Percentiles rank a stretch among this genome's conserved stretches.
Evolutionary conservation across 2,888 invertebrate species (phyloP).

Genomic region (Cremastobaeus sp.): DNA sequence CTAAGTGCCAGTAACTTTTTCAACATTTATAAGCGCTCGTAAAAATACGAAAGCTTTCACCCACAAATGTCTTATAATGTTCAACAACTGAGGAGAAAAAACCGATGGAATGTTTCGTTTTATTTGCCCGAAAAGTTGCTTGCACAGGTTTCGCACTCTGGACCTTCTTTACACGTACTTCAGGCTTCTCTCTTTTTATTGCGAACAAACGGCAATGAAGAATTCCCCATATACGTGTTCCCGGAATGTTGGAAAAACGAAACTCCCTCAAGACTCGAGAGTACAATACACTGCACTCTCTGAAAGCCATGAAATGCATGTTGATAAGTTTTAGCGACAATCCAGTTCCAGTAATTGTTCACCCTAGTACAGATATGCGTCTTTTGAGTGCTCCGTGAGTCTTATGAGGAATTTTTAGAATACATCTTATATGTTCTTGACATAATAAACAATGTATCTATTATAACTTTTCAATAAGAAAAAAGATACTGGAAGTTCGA

Average conservation of each 20-base stretch:
- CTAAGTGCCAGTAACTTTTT: slow-evolving; percentile 2
- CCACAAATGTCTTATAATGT: slow-evolving; percentile 20
- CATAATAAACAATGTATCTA: no score
- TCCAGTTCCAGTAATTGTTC: no score
- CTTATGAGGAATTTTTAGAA: no score
- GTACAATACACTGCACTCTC: slow-evolving; percentile 48
- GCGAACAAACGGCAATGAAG: slow-evolving; percentile 26
- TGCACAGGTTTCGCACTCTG: slow-evolving; percentile 18
- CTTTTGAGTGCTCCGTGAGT: no score
- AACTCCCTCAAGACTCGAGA: slow-evolving; percentile 52
- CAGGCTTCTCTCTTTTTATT: slow-evolving; percentile 10
- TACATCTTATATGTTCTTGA: no score
- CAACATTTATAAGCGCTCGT: slow-evolving; percentile 11
- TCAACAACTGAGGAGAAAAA: neutral
- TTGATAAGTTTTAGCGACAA: slow-evolving; percentile 12
- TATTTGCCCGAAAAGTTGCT: slow-evolving; percentile 35
- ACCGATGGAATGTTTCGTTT: slow-evolving; percentile 18
- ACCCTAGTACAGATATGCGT: no score
- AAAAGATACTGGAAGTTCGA: no score
- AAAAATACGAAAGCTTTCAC: slow-evolving; percentile 11
- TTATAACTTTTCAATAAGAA: no score
- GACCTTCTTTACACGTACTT: slow-evolving; percentile 41
- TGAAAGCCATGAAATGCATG: slow-evolving; percentile 11
- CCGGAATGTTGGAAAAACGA: slow-evolving; percentile 54
- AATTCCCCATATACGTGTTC: slow-evolving; percentile 51